Base-by-base conservation (phyloP, 2,888 invertebrate genomes). In the Phengaris alcon region DNA sequence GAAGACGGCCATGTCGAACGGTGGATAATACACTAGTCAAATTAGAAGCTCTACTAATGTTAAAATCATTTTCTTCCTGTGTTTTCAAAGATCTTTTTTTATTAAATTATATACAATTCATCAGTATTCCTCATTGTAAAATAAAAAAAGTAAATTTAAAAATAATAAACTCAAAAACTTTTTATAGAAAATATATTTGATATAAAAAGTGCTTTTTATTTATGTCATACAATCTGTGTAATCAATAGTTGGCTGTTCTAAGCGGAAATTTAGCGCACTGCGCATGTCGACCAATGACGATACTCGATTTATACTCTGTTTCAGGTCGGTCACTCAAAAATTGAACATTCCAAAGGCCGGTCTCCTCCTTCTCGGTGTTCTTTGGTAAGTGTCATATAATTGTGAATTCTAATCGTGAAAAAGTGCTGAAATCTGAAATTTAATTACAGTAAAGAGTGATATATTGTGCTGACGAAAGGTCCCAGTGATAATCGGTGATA, bases 1-100 rank as follows among this genome's bases (percentile, higher is more conserved):
- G 95, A 97, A 97, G 94, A 97, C 97, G 94, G 97, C 97, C 97
- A 97, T 97, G 93, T 90, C 90, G 89, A 85, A 84, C 85, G 87
- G 82, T 87, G 86, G 86, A 85, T 87, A 87, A 86, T 87, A 82
- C 81, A 88, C 88, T 88, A 90, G 89, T 91, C 91, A 91, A 86
- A 77, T 80, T 80, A 82, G 82, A 80, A 78, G 84, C 90, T 82
- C 81, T 84, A 81, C 76, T 77, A 74, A 73, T 76, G 74, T 22
- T 44, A 12, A 4, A 46, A 22, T 57, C 8, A 13, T 46, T 57
- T 75, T n/a, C 22, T 69, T 70, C 46, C 9, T 48, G 59, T 35
- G 15, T 2, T 48, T 46, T 35, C 7, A 5, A 22, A 46, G 44
- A 35, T 57, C 6, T 75, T 13, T 48, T 35, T 10, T 35, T 35